Conservation (phyloP, 2,888 invertebrate species). For the Zygogramma bicolorata region DNA sequence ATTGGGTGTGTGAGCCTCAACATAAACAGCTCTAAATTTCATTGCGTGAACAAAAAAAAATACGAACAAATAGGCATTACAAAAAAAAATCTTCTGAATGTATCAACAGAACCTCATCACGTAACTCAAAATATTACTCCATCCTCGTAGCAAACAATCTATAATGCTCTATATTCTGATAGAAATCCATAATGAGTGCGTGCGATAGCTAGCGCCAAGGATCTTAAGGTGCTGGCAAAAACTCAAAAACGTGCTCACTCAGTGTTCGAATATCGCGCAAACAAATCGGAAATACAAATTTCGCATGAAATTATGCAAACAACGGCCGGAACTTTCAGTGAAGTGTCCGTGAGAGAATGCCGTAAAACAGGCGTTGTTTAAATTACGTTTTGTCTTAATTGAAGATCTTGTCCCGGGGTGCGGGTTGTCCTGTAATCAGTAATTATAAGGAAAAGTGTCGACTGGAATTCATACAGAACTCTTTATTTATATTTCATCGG, state of each 20-base stretch:
- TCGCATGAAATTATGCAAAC: slow-evolving; percentile 34
- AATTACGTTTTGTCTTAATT: background rate
- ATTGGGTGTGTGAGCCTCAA: too few species aligned
- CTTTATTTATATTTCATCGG: background rate
- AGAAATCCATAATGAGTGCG: slow-evolving; percentile 6
- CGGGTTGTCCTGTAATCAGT: background rate
- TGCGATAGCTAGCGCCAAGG: slow-evolving; percentile 1
- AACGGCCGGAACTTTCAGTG: slow-evolving; percentile 30
- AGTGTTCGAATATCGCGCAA: slow-evolving; percentile 35
- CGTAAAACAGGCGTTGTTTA: slow-evolving; percentile 8
- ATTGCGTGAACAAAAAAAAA: too few species aligned
- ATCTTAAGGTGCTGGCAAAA: slow-evolving; percentile 19
- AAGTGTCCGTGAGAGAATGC: slow-evolving; percentile 19
- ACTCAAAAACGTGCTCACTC: slow-evolving; percentile 37
- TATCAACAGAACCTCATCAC: too few species aligned
- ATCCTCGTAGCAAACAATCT: slow-evolving; percentile 3
- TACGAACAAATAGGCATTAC: background rate
- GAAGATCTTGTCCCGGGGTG: background rate
- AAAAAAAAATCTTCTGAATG: too few species aligned
- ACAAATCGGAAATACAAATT: slow-evolving; percentile 45
- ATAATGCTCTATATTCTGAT: background rate
- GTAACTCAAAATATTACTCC: too few species aligned
- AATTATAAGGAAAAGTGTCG: background rate
- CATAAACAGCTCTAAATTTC: too few species aligned
- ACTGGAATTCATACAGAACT: background rate